These are phyloP conservation scores for Buathra laborator DNA, from an alignment of 2,888 invertebrate species.

Conservation along the genomic window DNA sequence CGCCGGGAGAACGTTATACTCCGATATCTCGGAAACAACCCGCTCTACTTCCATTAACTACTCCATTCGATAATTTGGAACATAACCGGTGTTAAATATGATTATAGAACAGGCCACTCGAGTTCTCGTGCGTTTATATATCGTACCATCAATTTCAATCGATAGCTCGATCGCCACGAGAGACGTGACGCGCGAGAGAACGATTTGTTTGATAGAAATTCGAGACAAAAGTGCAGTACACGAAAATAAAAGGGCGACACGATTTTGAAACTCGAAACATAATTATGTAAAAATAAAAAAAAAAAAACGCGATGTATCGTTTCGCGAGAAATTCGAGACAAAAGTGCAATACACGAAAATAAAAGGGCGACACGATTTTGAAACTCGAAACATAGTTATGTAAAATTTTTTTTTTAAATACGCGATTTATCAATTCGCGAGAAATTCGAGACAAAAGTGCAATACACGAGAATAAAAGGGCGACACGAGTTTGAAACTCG, in stretches of 20 bases:
- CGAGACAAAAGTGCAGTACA: neutral
- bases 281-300: conserved; percentile 19
- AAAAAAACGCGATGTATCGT: no score
- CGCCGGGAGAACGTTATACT: neutral
- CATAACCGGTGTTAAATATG: conserved; percentile 45
- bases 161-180: conserved; percentile 38
- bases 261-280: neutral
- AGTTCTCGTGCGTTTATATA: neutral
- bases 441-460: neutral
- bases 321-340: conserved; percentile 3
- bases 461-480: neutral
- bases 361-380: no score
- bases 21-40: neutral
- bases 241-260: no score
- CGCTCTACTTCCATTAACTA: conserved; percentile 8
- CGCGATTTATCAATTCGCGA: no score
- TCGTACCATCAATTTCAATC: conserved; percentile 40
- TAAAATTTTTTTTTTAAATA: no score
- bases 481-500: no score
- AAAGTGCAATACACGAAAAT: neutral
- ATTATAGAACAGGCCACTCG: conserved; percentile 26
- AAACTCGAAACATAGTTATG: conserved; percentile 10
- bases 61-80: neutral
- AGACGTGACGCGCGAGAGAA: conserved; percentile 23
- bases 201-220: neutral